A percentile compares a stretch with the other conserved stretches of the same genome.
Conservation (phyloP, 2,888 invertebrate genomes). For the Spicauda simplicius region DNA sequence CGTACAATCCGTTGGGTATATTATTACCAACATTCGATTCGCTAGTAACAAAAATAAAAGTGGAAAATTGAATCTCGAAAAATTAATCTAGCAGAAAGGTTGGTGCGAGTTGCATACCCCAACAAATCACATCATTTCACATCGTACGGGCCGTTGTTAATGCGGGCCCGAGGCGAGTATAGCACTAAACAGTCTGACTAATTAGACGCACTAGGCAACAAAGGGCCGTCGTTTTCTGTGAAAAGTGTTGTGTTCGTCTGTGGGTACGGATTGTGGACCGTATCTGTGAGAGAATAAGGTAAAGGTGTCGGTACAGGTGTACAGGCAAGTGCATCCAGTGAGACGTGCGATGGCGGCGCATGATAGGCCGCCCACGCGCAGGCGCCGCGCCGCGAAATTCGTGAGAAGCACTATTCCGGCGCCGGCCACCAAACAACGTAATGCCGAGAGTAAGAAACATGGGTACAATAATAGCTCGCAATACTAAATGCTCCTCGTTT, state of each 20-base stretch:
- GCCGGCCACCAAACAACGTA: conserved; percentile 60
- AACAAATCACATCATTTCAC: conserved; percentile 75
- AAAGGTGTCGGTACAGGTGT: conserved; percentile 51
- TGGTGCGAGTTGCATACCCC: conserved; percentile 47
- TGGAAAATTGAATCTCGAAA: conserved; percentile 40
- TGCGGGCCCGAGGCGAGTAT: conserved; percentile 69
- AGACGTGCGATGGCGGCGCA: conserved; percentile 74
- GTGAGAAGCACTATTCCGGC: conserved; percentile 77
- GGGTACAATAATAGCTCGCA: conserved; percentile 35
- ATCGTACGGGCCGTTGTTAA: conserved; percentile 65
- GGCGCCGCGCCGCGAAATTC: conserved; percentile 81
- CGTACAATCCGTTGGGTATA: conserved; percentile 30
- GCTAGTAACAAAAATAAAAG: conserved; percentile 38
- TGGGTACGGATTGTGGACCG: conserved; percentile 50
- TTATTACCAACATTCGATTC: conserved; percentile 37
- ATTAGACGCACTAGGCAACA: conserved; percentile 82
- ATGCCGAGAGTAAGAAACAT: conserved; percentile 46
- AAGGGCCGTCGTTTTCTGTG: conserved; percentile 60
- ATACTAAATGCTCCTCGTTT: conserved; percentile 18
- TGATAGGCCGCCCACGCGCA: conserved; percentile 80
- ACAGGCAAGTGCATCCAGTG: conserved; percentile 54
- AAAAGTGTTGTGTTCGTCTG: conserved; percentile 42
- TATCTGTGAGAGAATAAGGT: conserved; percentile 53
- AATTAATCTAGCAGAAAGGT: conserved; percentile 40
- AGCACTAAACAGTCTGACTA: conserved; percentile 82